Evolutionary conservation across 2,888 invertebrate species (phyloP).

Genomic region (Octodonta nipae): DNA sequence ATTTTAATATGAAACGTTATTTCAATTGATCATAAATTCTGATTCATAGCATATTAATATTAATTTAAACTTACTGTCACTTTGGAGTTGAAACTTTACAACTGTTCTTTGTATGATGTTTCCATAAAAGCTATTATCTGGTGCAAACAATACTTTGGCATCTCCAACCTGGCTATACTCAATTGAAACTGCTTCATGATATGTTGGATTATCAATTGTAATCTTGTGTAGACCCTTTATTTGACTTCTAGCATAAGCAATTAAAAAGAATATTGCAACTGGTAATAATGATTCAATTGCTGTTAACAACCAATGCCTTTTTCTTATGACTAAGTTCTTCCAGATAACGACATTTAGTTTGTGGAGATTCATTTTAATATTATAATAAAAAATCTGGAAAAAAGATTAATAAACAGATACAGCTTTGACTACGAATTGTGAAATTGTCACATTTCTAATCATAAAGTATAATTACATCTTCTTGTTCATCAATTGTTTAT

Average conservation of each 20-base stretch:
- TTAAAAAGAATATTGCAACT: slow-evolving; percentile 26
- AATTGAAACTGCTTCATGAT: slow-evolving; percentile 14
- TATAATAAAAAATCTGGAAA: too few relatives aligned
- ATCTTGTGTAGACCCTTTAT: slow-evolving; percentile 26
- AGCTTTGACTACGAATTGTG: too few relatives aligned
- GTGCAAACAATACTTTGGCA: slow-evolving; percentile 24
- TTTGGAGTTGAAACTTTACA: slow-evolving; percentile 22
- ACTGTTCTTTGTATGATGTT: slow-evolving; percentile 25
- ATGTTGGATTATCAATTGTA: slow-evolving; percentile 22
- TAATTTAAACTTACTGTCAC: slow-evolving; percentile 24
- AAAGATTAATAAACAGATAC: too few relatives aligned
- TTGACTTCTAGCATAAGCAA: slow-evolving; percentile 30
- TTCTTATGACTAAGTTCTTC: slow-evolving; percentile 30
- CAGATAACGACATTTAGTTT: slow-evolving; percentile 28
- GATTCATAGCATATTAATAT: neutral
- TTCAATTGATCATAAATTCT: too few relatives aligned
- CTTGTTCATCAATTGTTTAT: too few relatives aligned
- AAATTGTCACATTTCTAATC: too few relatives aligned
- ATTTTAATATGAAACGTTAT: neutral
- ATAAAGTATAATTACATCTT: too few relatives aligned
- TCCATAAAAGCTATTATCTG: slow-evolving; percentile 22
- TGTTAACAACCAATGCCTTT: slow-evolving; percentile 29
- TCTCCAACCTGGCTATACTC: too few relatives aligned
- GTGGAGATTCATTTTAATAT: slow-evolving; percentile 6
- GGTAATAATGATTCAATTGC: slow-evolving; percentile 28